Base-by-base conservation (phyloP, 2,797 vertebrate species). In the Arnoldichthys spilopterus region DNA sequence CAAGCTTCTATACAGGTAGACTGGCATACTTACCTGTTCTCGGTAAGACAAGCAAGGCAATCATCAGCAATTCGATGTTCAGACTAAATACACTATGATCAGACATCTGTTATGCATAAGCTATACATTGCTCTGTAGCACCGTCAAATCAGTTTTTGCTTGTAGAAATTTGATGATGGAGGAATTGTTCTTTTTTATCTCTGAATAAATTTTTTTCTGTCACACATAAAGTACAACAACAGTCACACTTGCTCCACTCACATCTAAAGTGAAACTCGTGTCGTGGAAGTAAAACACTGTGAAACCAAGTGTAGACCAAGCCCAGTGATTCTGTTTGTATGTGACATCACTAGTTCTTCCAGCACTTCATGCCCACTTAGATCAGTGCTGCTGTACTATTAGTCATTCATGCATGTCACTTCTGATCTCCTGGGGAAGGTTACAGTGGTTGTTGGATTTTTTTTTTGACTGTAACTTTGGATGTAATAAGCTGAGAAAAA, bases 381-480 rank as follows among this genome's bases (percentile, higher is more conserved):
- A 20, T 28, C 20, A 53, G 30, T 51, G 67, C 22, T 22, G 45
- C 30, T 59, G 76, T 20, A 37, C 76, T 37, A 22, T 61, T 61
- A 61, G 54, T 61, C 76, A 77, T 51, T 62, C 67, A 51, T 20
- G 15, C 28, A 37, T 63, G 56, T 49, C 54, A 61, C 66, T 77
- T 70, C 22, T 47, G 15, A 62, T 70, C 58, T 61, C 22, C 49
- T 12, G 6, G 2, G 3, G n/a, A 70, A 69, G 75, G 56, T 77
- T 40, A 53, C 22, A 16, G 61, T 34, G 3, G 24, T 20, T 62
- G 58, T n/a, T n/a, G n/a, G n/a, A n/a, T n/a, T n/a, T 32, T 63
- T 20, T 15, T 22, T 66, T 26, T 22, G 49, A 45, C 20, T 45
- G 37, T 47, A 43, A 67, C 37, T 24, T 67, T 45, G 34, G 15